Evolutionary conservation across 2,113 vertebrate genomes (phyloP).

Genomic region (Chrysemys picta): DNA sequence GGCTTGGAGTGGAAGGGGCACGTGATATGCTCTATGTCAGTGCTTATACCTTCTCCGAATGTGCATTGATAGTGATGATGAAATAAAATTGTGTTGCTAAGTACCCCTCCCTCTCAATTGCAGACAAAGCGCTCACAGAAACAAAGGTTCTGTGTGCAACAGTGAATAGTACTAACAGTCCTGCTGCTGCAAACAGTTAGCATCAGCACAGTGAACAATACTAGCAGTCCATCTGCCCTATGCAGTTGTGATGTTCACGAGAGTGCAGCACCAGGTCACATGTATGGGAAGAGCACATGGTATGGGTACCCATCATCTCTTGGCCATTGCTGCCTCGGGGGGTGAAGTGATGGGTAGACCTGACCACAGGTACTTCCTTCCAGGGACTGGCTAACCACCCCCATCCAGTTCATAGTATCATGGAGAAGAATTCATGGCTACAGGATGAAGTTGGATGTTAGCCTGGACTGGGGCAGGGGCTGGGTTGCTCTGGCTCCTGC

Average conservation of each 20-base stretch:
- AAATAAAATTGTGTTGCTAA: conserved; percentile 44
- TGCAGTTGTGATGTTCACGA: rapidly evolving
- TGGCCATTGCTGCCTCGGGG: neutral
- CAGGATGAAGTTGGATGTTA: neutral
- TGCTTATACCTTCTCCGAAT: neutral
- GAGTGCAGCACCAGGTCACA: neutral
- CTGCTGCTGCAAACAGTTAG: neutral
- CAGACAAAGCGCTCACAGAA: conserved; percentile 56
- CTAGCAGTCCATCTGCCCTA: neutral
- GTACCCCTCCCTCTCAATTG: neutral
- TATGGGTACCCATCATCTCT: neutral
- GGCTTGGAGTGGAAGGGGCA: rapidly evolving
- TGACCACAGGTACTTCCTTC: neutral
- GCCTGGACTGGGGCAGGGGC: neutral
- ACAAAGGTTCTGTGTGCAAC: conserved; percentile 13
- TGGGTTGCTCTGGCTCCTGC: neutral
- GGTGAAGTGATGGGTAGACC: neutral
- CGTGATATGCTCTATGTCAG: neutral
- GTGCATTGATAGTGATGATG: conserved; percentile 13
- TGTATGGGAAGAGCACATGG: neutral
- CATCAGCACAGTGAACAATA: neutral
- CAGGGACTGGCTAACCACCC: neutral
- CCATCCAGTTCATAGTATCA: too few relatives aligned
- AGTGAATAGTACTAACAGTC: neutral
- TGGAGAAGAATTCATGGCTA: neutral